Conservation (phyloP, 1,140 invertebrate genomes). For the Hesperophylax magnus region DNA sequence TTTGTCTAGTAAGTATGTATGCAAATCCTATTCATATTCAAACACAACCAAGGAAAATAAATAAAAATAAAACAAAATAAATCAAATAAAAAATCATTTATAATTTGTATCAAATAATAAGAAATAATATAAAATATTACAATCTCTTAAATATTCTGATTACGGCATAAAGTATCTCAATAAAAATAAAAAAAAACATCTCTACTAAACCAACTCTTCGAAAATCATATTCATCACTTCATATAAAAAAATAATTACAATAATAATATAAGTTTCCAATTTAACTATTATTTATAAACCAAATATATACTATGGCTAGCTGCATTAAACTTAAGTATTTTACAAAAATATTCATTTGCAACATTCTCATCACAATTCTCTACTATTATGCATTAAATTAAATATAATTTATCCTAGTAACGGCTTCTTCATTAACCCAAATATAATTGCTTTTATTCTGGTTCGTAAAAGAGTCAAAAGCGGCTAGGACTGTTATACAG, state of each 20-base stretch:
- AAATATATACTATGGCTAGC: constrained; percentile 38
- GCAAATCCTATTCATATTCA: too few relatives aligned
- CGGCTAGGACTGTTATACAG: too few relatives aligned
- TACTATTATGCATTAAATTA: not conserved
- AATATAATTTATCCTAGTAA: too few relatives aligned
- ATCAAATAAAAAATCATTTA: constrained; percentile 55
- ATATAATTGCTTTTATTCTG: not conserved
- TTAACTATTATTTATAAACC: constrained; percentile 30
- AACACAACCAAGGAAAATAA: constrained; percentile 22
- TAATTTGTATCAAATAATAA: constrained; percentile 50
- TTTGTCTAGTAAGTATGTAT: too few relatives aligned
- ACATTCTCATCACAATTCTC: constrained; percentile 21
- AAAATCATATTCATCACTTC: constrained; percentile 29
- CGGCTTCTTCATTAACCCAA: not conserved
- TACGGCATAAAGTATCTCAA: constrained; percentile 27
- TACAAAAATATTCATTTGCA: constrained; percentile 22
- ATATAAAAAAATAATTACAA: constrained; percentile 43
- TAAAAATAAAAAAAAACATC: constrained; percentile 33
- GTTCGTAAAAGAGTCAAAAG: not conserved
- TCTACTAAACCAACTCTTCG: constrained; percentile 2
- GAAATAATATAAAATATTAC: constrained; percentile 52
- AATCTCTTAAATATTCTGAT: constrained; percentile 44
- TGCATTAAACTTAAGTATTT: constrained; percentile 13
- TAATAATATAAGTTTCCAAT: constrained; percentile 13
- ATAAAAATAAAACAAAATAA: constrained; percentile 51